phyloP scores from a whole-genome alignment of 2,888 invertebrate genomes.

The Petrolisthes cinctipes region DNA sequence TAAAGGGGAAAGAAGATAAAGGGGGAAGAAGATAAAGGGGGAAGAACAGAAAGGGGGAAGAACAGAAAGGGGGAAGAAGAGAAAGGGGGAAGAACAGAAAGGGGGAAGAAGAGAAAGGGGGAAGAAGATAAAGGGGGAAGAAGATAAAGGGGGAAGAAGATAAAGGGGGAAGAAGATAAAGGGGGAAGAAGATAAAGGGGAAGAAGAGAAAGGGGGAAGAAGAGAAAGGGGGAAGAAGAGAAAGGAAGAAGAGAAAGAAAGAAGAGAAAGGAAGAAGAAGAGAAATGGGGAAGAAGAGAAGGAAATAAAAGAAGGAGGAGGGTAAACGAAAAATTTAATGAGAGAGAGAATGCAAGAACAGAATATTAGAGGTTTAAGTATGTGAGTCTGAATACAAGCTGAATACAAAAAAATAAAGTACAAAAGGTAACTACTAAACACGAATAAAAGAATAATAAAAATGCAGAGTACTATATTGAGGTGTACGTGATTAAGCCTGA shows the following conservation, averaged over 20 bases:
- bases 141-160: constrained; percentile 6
- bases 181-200: background rate
- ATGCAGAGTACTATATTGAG: no score
- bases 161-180: background rate
- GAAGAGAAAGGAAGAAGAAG: background rate
- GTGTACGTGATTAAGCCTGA: no score
- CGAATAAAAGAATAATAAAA: no score
- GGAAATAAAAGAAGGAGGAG: background rate
- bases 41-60: background rate
- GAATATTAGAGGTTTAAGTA: no score
- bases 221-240: background rate
- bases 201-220: background rate
- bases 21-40: background rate
- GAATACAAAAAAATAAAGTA: no score
- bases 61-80: background rate
- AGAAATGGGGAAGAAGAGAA: background rate
- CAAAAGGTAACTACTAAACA: no score
- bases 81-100: background rate
- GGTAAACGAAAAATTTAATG: background rate
- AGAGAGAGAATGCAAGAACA: no score
- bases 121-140: background rate
- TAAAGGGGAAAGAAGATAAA: background rate
- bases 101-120: background rate
- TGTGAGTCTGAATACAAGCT: no score
- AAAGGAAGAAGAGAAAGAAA: background rate